These are phyloP conservation scores for Anadara kagoshimensis DNA, from an alignment of 1,140 invertebrate genomes.

Conservation along the genomic window DNA sequence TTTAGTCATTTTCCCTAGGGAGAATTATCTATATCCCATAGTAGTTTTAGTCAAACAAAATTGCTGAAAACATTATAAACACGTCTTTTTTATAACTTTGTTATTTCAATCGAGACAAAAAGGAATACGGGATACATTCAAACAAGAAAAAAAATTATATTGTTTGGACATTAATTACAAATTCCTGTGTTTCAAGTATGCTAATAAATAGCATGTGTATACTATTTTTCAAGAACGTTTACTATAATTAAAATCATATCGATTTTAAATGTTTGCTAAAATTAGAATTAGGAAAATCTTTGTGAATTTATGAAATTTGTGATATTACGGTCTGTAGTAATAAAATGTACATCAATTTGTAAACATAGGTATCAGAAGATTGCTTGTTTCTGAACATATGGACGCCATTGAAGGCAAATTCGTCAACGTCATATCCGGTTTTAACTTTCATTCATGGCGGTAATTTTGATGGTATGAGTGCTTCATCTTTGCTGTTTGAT, in stretches of 20 bases:
- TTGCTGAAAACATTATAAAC: too few relatives aligned
- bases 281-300: neutral
- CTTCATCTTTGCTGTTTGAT: conserved; percentile 45
- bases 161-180: too few relatives aligned
- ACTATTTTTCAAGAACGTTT: neutral
- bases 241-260: neutral
- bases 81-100: too few relatives aligned
- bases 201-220: too few relatives aligned
- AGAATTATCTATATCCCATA: too few relatives aligned
- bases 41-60: too few relatives aligned
- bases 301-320: neutral
- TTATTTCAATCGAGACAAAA: too few relatives aligned
- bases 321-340: neutral
- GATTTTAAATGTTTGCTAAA: neutral
- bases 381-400: conserved; percentile 65
- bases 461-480: conserved; percentile 48
- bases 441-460: conserved; percentile 62
- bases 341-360: neutral
- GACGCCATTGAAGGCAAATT: conserved; percentile 47
- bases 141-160: too few relatives aligned
- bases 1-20: too few relatives aligned
- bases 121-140: too few relatives aligned
- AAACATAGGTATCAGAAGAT: conserved; percentile 63
- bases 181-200: neutral
- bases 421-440: conserved; percentile 39